Percentiles rank a stretch among this genome's conserved stretches.
These are phyloP conservation scores for Dendropsophus ebraccatus DNA, from an alignment of 2,113 vertebrate species.

Conservation along the genomic window DNA sequence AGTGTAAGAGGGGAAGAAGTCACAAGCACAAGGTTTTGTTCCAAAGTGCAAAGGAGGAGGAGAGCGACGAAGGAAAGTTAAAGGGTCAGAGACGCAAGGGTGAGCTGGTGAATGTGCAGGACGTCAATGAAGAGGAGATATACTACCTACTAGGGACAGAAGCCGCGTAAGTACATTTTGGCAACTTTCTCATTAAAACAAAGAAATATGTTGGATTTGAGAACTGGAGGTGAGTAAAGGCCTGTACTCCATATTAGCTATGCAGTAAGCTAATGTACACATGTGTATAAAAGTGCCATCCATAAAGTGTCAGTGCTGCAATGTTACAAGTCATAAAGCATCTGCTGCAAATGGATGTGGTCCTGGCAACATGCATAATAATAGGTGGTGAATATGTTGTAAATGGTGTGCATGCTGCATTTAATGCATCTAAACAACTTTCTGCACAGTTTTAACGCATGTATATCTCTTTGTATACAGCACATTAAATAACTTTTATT, in stretches of 20 bases:
- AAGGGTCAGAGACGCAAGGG: background rate
- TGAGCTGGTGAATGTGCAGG: background rate
- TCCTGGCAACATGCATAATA: too few relatives aligned
- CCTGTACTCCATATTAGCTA: background rate
- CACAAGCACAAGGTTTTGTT: background rate
- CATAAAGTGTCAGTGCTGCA: background rate
- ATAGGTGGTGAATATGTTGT: too few relatives aligned
- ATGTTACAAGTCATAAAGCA: background rate
- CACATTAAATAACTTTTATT: too few relatives aligned
- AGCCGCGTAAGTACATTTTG: background rate
- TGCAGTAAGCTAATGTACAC: background rate
- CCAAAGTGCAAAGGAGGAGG: slow-evolving; percentile 29
- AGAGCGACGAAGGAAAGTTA: background rate
- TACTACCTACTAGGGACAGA: background rate
- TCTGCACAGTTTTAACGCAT: too few relatives aligned
- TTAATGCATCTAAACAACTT: too few relatives aligned
- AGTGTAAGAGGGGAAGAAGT: background rate
- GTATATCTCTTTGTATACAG: too few relatives aligned
- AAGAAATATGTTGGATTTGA: too few relatives aligned
- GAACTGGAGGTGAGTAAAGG: background rate
- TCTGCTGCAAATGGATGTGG: background rate
- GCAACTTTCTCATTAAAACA: background rate
- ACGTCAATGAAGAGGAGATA: background rate
- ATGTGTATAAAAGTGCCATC: background rate
- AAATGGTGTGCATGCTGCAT: too few relatives aligned